phyloP scores from a whole-genome alignment of 1,140 invertebrate species.

The Branchinecta lindahli region DNA sequence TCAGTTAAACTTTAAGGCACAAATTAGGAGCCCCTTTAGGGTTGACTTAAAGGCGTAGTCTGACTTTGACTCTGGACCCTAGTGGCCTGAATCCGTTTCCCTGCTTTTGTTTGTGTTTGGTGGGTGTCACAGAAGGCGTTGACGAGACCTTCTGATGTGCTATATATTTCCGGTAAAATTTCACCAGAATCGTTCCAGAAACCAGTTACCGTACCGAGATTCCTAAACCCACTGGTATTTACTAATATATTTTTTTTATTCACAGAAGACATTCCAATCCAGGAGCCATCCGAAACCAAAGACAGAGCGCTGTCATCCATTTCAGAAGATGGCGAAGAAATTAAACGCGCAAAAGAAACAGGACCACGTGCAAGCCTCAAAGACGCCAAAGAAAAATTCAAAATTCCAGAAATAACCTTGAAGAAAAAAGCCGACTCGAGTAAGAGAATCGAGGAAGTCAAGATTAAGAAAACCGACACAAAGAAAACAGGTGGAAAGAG shows the following conservation, averaged over 20 bases:
- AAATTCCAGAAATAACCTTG: not conserved
- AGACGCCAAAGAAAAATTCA: not conserved
- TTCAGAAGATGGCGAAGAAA: not conserved
- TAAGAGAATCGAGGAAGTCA: not conserved
- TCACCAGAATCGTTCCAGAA: not conserved
- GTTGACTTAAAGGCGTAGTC: not conserved
- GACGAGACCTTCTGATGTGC: not conserved
- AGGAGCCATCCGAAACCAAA: not conserved
- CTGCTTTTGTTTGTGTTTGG: not conserved
- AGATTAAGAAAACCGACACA: not conserved
- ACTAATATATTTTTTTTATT: not conserved
- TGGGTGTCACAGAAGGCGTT: not conserved
- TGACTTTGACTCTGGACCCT: not conserved
- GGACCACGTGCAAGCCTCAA: not conserved
- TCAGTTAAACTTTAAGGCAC: not conserved
- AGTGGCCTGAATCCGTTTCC: not conserved
- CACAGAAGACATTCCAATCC: slow-evolving; percentile 3
- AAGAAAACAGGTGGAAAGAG: not conserved
- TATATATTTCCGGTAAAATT: not conserved
- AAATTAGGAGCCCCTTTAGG: not conserved
- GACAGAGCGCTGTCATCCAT: not conserved
- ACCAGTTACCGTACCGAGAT: not conserved
- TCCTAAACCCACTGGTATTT: not conserved
- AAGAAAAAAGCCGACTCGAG: not conserved
- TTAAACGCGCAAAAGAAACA: not conserved